Evolutionary conservation across 2,888 invertebrate species (phyloP).

Genomic region (Caenorhabditis sinica): DNA sequence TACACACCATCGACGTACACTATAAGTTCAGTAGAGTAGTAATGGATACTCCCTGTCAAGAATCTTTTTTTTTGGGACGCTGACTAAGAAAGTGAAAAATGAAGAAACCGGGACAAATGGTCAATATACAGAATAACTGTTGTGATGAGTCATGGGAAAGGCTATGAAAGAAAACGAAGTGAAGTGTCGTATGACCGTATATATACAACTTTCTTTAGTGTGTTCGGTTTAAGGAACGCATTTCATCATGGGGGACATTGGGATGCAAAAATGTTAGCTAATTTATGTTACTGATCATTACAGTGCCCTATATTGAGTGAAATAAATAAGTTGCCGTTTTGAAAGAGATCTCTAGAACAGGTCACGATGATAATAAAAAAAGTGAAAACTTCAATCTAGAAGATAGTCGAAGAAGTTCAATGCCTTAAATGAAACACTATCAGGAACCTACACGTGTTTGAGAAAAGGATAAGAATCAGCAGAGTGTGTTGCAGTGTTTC

Average conservation of each 20-base stretch:
- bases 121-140: slow-evolving; percentile 52
- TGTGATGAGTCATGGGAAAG: slow-evolving; percentile 32
- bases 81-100: slow-evolving; percentile 37
- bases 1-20: slow-evolving; percentile 1
- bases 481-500: slow-evolving; percentile 14
- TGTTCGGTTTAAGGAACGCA: slow-evolving; percentile 11
- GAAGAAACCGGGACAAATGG: slow-evolving; percentile 30
- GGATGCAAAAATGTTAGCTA: background rate
- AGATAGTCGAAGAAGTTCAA: background rate
- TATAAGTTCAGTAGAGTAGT: slow-evolving; percentile 13
- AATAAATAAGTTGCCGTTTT: background rate
- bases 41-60: slow-evolving; percentile 2
- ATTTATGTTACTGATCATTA: background rate
- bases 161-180: slow-evolving; percentile 38
- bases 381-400: no score
- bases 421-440: slow-evolving; percentile 4
- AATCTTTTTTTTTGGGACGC: background rate
- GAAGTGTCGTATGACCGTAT: slow-evolving; percentile 54
- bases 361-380: no score
- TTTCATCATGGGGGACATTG: slow-evolving; percentile 3
- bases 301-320: no score
- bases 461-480: slow-evolving; percentile 32
- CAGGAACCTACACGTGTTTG: slow-evolving; percentile 41
- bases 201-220: slow-evolving; percentile 31
- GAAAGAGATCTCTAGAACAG: background rate